Evolutionary conservation across 2,113 vertebrate species (phyloP).

Genomic region (Carollia perspicillata): DNA sequence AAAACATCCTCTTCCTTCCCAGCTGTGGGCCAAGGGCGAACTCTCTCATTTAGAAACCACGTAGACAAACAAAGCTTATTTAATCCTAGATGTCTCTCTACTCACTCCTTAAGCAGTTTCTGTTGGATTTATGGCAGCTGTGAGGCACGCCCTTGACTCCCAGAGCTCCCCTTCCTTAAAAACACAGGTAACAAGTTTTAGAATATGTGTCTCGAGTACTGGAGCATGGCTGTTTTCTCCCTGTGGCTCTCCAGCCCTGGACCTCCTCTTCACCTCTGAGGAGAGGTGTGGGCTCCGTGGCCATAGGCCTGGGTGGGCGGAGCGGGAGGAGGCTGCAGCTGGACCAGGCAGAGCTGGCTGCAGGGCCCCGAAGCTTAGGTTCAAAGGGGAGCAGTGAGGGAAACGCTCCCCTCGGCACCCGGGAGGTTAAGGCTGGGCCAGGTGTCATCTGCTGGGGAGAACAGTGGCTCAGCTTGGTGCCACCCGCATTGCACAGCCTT

Average conservation of each 20-base stretch:
- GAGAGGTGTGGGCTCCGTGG: background rate
- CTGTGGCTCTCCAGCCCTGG: background rate
- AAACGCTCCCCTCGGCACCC: background rate
- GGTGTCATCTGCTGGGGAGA: background rate
- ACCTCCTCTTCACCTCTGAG: background rate
- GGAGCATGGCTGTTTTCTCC: background rate
- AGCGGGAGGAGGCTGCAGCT: background rate
- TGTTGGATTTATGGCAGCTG: rapidly evolving
- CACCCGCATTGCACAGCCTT: rapidly evolving
- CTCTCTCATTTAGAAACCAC: background rate
- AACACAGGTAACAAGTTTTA: background rate
- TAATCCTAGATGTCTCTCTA: background rate
- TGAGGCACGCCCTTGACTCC: background rate
- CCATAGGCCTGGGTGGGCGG: background rate
- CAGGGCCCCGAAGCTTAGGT: rapidly evolving
- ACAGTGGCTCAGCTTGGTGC: background rate
- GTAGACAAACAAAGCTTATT: background rate
- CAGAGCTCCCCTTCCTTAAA: background rate
- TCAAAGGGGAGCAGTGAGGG: too few species aligned
- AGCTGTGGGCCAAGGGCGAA: background rate
- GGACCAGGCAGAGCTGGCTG: rapidly evolving
- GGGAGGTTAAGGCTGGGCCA: background rate
- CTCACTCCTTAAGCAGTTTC: background rate
- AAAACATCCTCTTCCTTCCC: background rate
- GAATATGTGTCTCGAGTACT: background rate